Evolutionary conservation across 2,888 invertebrate species (phyloP).

Genomic region (Protula sp.): DNA sequence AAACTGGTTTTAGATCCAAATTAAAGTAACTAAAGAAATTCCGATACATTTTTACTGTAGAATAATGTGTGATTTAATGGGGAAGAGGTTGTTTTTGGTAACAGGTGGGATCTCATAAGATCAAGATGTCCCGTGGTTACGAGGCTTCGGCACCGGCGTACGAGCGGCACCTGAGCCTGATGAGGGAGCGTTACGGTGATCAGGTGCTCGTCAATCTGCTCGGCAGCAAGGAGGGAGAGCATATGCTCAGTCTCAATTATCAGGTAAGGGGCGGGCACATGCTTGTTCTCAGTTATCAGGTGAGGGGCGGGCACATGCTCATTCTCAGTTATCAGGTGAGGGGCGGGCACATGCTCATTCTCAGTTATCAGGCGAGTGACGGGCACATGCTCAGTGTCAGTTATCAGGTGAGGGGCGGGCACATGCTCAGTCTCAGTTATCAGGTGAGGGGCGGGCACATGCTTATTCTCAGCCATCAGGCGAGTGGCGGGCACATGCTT

Average conservation of each 20-base stretch:
- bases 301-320: no score
- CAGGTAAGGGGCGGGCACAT: slow-evolving; percentile 29
- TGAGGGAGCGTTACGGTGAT: slow-evolving; percentile 84
- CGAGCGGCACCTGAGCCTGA: slow-evolving; percentile 78
- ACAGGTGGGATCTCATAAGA: slow-evolving; percentile 94
- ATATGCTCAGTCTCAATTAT: slow-evolving; percentile 74
- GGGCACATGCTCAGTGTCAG: slow-evolving; percentile 86
- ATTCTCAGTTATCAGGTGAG: no score
- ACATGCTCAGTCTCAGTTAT: slow-evolving; percentile 66
- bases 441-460: slow-evolving; percentile 28
- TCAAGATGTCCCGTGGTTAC: slow-evolving; percentile 90
- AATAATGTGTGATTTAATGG: no score
- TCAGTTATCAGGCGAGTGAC: no score
- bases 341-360: slow-evolving; percentile 92
- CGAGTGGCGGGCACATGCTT: slow-evolving; percentile 54
- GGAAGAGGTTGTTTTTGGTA: no score
- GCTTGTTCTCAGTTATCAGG: no score
- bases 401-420: slow-evolving; percentile 35
- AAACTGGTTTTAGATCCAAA: no score
- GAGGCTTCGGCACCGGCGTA: slow-evolving; percentile 91
- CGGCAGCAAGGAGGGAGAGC: slow-evolving; percentile 92
- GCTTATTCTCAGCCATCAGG: no score
- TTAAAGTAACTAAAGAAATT: no score
- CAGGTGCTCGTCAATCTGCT: slow-evolving; percentile 88
- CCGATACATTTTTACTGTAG: no score